A percentile compares a stretch with the other conserved stretches of the same genome.
Conservation (phyloP, 2,888 invertebrate species). For the Dermolepida albohirtum region DNA sequence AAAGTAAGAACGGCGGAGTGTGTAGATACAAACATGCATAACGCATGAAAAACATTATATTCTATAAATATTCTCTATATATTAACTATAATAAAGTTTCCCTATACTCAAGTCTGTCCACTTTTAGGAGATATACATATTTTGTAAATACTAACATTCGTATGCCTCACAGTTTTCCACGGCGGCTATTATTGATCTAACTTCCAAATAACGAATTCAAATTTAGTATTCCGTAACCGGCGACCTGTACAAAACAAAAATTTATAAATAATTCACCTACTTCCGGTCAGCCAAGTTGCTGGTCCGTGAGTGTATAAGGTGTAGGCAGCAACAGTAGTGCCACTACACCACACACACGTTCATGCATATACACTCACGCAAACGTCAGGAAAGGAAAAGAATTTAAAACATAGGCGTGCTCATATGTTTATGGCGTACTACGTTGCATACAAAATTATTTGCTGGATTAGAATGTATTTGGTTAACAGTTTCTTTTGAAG, state of each 20-base stretch:
- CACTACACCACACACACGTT: constrained; percentile 20
- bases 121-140: not conserved
- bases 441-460: constrained; percentile 20
- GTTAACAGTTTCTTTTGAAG: too few relatives aligned
- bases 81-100: not conserved
- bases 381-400: constrained; percentile 19
- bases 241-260: constrained; percentile 38
- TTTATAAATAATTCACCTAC: constrained; percentile 43
- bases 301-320: constrained; percentile 33
- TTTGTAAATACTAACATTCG: constrained; percentile 9
- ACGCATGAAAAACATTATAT: too few relatives aligned
- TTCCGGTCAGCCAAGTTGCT: constrained; percentile 37
- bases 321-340: constrained; percentile 32
- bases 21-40: too few relatives aligned
- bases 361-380: constrained; percentile 25
- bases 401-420: constrained; percentile 31
- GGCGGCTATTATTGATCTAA: constrained; percentile 33
- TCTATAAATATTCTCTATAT: too few relatives aligned
- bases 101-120: not conserved
- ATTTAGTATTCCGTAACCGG: constrained; percentile 35
- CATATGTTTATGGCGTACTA: not conserved
- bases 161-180: constrained; percentile 14
- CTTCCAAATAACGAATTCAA: constrained; percentile 34
- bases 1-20: too few relatives aligned
- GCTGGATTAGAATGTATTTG: constrained; percentile 9